phyloP scores from a whole-genome alignment of 1,140 invertebrate species.

The Aphelenchoides avenae region DNA sequence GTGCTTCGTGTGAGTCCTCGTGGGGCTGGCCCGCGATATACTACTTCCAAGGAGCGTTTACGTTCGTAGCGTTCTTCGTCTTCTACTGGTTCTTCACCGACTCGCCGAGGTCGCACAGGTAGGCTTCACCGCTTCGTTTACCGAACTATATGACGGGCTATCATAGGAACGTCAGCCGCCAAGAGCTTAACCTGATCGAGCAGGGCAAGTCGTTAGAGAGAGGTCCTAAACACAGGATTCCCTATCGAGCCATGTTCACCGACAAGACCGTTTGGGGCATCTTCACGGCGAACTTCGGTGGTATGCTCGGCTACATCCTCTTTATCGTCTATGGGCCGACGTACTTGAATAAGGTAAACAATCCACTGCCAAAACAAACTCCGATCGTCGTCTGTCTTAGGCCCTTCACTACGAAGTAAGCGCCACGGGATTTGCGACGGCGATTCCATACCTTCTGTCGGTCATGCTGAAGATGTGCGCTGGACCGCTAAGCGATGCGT shows the following conservation, averaged over 20 bases:
- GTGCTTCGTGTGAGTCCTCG: no score
- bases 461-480: slow-evolving; percentile 42
- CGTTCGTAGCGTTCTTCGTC: no score
- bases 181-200: slow-evolving; percentile 16
- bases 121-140: no score
- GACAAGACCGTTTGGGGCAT: slow-evolving; percentile 30
- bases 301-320: slow-evolving; percentile 36
- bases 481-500: slow-evolving; percentile 43
- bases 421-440: slow-evolving; percentile 48
- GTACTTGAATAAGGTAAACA: slow-evolving; percentile 38
- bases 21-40: no score
- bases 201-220: slow-evolving; percentile 8
- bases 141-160: no score
- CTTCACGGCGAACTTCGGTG: slow-evolving; percentile 26
- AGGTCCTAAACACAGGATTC: slow-evolving; percentile 19
- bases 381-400: slow-evolving; percentile 1
- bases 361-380: neutral
- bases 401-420: slow-evolving; percentile 37
- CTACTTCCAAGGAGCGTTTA: no score
- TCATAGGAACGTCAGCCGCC: slow-evolving; percentile 26
- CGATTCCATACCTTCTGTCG: slow-evolving; percentile 45
- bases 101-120: no score
- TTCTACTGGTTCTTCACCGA: no score
- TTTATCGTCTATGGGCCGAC: slow-evolving; percentile 36
- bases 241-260: slow-evolving; percentile 33